A percentile compares a stretch with the other conserved stretches of the same genome.
Conservation (phyloP, 2,888 invertebrate genomes). For the Tanytarsus gracilentus region DNA sequence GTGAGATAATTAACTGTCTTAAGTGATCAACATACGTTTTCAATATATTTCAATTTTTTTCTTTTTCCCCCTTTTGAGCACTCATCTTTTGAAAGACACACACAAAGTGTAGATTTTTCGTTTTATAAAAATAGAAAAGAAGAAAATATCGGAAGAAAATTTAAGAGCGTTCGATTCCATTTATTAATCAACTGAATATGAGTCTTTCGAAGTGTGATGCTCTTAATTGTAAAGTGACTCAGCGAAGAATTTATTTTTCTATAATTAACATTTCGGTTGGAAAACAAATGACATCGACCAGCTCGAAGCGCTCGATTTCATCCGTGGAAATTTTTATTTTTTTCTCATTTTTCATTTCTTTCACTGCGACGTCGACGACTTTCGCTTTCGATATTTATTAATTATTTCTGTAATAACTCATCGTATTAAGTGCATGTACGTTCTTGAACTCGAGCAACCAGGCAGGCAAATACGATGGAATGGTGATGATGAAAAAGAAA, state of each 20-base stretch:
- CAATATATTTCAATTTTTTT: background rate
- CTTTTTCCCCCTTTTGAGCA: too few relatives aligned
- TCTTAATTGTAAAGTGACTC: slow-evolving; percentile 26
- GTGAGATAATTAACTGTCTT: slow-evolving; percentile 27
- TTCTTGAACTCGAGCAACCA: slow-evolving; percentile 20
- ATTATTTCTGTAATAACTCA: slow-evolving; percentile 25
- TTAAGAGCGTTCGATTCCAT: slow-evolving; percentile 5
- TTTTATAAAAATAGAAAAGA: too few relatives aligned
- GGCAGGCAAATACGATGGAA: too few relatives aligned
- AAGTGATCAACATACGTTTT: slow-evolving; percentile 23
- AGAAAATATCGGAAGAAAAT: too few relatives aligned
- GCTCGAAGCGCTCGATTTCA: background rate
- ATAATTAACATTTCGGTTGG: background rate
- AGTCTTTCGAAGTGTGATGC: too few relatives aligned
- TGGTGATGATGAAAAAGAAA: too few relatives aligned
- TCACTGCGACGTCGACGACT: background rate
- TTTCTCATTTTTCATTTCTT: background rate
- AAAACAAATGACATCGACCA: slow-evolving; percentile 17
- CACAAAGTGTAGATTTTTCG: too few relatives aligned
- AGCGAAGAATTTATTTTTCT: background rate
- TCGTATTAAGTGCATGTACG: slow-evolving; percentile 4
- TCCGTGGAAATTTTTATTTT: background rate
- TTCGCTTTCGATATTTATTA: slow-evolving; percentile 26
- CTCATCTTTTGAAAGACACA: too few relatives aligned
- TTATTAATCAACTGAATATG: slow-evolving; percentile 25